Base-by-base conservation (phyloP, 1,140 invertebrate genomes). In the Rhyzopertha dominica region DNA sequence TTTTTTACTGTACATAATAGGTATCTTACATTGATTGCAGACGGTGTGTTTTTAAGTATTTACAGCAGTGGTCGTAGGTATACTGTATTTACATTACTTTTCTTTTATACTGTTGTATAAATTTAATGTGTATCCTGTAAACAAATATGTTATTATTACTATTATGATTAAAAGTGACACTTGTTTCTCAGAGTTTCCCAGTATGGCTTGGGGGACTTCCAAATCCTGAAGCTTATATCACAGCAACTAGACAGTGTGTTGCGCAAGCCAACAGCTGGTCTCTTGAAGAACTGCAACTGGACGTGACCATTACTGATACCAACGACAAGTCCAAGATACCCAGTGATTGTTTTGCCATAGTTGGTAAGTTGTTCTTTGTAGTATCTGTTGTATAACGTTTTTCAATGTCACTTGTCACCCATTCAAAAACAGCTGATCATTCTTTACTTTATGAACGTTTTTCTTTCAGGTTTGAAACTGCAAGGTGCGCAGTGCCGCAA, bases 161-260 rank as follows among this genome's bases (percentile, higher is more conserved):
- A n/a, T 32, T 29, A 43, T 55, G 38, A 28, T 32, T 40, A 1
- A 36, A 40, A 20, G 35, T 57, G 32, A 46, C 47, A n/a, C 48
- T 61, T 51, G 51, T 54, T 54, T 74, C 74, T 39, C 63, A 92
- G 85, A 87, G 83, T 59, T 81, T 94, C 49, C 85, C 85, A 3
- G 90, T 98, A 24, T 98, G 95, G 95, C 74, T 99, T 12, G 96
- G 95, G 45, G 95, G 95, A 2, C 70, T 99, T 26, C 83, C 99
- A 51, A 98, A 97, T 69, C 94, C 96, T 0, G 96, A 99, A 69
- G 96, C 96, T 5, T 99, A 98, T 65, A 94, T 99, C 35, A 99
- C 97, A 0, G 97, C 97, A 9, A 99, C 95, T 2, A 77, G 96
- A 17, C 95, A 98, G 61, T 98, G 91, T 64, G 92, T 98, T 18